Percentiles rank a stretch among this genome's conserved stretches.
Conservation (phyloP, 2,113 vertebrate genomes). For the Chaenocephalus aceratus region DNA sequence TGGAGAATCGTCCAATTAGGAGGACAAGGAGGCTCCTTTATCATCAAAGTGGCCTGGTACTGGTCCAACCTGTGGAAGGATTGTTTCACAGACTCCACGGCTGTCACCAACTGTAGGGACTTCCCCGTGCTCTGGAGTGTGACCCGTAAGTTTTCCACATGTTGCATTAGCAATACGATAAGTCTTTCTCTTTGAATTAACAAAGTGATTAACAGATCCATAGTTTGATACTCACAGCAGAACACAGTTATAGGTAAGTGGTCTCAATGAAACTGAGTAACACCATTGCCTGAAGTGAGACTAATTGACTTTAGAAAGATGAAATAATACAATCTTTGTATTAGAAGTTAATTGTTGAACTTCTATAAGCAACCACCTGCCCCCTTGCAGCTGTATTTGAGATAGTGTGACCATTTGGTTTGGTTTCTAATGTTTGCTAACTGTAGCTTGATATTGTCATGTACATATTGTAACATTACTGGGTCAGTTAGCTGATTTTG, state of each 20-base stretch:
- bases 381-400: not conserved
- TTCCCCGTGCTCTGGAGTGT: conserved; percentile 91
- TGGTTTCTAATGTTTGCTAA: not conserved
- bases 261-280: not conserved
- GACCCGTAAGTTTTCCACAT: conserved; percentile 82
- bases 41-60: conserved; percentile 94
- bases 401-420: not conserved
- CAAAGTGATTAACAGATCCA: not conserved
- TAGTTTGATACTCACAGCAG: not conserved
- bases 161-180: not conserved
- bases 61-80: conserved; percentile 96
- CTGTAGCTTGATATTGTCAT: not conserved
- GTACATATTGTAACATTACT: not conserved
- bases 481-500: not conserved
- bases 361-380: not conserved
- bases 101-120: conserved; percentile 91
- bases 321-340: not conserved
- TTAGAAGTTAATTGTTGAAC: not conserved
- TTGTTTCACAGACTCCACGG: conserved; percentile 91
- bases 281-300: not conserved
- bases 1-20: conserved; percentile 91
- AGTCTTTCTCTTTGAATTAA: not conserved
- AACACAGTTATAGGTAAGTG: not conserved
- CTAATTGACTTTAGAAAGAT: not conserved
- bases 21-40: conserved; percentile 86